Conservation (phyloP, 2,113 vertebrate genomes). For the Narcine bancroftii region DNA sequence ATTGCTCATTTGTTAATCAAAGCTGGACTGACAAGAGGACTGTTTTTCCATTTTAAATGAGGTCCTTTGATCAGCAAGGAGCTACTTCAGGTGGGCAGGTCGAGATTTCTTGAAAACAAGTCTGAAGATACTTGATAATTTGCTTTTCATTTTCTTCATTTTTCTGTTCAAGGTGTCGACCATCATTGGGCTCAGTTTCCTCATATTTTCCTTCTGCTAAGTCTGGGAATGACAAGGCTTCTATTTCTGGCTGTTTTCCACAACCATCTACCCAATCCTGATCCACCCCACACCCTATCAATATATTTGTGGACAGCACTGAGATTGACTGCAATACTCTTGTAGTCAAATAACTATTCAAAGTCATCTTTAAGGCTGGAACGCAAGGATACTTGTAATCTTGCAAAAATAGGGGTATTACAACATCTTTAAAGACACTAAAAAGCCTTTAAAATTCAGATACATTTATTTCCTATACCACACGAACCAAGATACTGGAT, state of each 20-base stretch:
- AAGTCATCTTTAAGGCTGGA: neutral
- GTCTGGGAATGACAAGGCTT: neutral
- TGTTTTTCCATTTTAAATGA: slow-evolving; percentile 26
- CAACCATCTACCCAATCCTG: too few species aligned
- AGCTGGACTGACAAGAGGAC: neutral
- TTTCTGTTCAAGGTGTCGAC: neutral
- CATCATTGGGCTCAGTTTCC: neutral
- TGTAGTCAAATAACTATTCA: neutral
- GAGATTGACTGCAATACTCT: neutral
- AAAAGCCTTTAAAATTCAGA: too few species aligned
- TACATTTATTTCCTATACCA: too few species aligned
- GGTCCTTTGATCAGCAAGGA: neutral
- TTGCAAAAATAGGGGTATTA: neutral
- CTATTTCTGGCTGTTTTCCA: neutral
- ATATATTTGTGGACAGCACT: neutral
- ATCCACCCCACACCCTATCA: neutral
- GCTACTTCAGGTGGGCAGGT: neutral
- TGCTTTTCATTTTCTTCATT: neutral
- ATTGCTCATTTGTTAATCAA: slow-evolving; percentile 34
- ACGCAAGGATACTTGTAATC: neutral
- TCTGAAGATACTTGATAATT: too few species aligned
- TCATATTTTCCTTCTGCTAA: neutral
- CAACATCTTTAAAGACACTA: too few species aligned
- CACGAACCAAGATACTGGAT: too few species aligned
- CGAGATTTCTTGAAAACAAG: slow-evolving; percentile 2